Conservation (phyloP, 2,797 vertebrate species). For the Hozukius guyotensis region DNA sequence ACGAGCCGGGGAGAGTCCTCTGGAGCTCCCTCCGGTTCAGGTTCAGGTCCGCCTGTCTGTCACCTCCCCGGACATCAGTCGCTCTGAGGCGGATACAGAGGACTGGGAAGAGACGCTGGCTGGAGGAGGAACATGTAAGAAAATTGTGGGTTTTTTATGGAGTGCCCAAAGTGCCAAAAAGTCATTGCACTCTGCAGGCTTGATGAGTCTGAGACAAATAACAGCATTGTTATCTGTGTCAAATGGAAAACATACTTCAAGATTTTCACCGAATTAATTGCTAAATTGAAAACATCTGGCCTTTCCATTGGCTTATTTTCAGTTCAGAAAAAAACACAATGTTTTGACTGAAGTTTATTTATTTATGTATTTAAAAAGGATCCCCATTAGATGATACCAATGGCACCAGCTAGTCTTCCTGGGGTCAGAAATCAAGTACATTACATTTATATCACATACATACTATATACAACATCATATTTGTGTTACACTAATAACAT, state of each 20-base stretch:
- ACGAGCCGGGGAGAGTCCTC: constrained; percentile 53
- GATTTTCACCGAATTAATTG: background rate
- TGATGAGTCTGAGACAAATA: background rate
- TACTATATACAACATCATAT: too few species aligned
- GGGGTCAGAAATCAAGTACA: too few species aligned
- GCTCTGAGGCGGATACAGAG: background rate
- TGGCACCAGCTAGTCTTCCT: too few species aligned
- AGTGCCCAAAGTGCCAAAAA: background rate
- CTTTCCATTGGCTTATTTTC: background rate
- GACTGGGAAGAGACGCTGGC: constrained; percentile 20
- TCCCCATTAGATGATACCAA: too few species aligned
- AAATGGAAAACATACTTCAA: background rate
- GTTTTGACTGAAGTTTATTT: background rate
- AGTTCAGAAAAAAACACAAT: background rate
- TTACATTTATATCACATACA: too few species aligned
- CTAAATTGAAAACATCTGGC: background rate
- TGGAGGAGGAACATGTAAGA: constrained; percentile 58
- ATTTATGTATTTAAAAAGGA: too few species aligned
- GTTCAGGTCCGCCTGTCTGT: constrained; percentile 42
- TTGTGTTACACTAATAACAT: too few species aligned
- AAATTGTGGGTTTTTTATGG: background rate
- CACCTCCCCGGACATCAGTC: constrained; percentile 22
- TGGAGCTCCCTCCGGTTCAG: constrained; percentile 62
- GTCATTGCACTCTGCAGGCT: background rate
- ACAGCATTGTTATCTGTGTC: background rate